These are phyloP conservation scores for Phaetusa simplex DNA, from an alignment of 2,113 vertebrate genomes.

Conservation along the genomic window DNA sequence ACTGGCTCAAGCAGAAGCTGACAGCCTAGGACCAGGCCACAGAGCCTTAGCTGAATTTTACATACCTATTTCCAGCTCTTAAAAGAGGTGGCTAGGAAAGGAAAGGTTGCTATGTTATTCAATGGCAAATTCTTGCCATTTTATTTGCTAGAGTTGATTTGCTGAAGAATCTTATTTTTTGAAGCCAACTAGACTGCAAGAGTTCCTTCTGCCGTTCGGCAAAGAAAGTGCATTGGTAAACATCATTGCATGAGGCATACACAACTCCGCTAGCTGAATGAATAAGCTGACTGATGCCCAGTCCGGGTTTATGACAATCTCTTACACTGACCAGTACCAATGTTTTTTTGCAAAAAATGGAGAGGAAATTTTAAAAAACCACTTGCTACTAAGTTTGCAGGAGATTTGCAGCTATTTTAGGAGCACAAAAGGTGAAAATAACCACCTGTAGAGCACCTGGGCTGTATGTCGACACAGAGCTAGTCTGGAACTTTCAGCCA, in stretches of 20 bases:
- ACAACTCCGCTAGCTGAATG: background rate
- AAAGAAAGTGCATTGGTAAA: background rate
- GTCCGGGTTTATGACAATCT: background rate
- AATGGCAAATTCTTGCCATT: background rate
- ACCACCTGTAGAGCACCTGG: background rate
- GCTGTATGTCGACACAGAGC: background rate
- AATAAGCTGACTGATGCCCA: background rate
- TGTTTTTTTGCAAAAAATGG: background rate
- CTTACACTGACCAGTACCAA: background rate
- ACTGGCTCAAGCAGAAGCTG: background rate
- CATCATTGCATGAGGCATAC: rapidly evolving
- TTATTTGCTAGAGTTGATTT: background rate
- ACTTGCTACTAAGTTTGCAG: background rate
- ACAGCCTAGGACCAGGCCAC: rapidly evolving
- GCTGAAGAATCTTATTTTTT: background rate
- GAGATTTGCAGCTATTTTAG: background rate
- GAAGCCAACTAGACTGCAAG: background rate
- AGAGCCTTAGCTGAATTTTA: background rate
- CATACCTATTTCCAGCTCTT: background rate
- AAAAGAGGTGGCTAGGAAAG: background rate
- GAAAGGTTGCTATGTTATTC: background rate
- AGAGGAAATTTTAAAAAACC: background rate
- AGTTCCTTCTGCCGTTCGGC: background rate
- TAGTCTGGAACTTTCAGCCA: background rate
- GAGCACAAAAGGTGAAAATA: background rate